phyloP scores from a whole-genome alignment of 2,888 invertebrate species.

The Helleia helle region DNA sequence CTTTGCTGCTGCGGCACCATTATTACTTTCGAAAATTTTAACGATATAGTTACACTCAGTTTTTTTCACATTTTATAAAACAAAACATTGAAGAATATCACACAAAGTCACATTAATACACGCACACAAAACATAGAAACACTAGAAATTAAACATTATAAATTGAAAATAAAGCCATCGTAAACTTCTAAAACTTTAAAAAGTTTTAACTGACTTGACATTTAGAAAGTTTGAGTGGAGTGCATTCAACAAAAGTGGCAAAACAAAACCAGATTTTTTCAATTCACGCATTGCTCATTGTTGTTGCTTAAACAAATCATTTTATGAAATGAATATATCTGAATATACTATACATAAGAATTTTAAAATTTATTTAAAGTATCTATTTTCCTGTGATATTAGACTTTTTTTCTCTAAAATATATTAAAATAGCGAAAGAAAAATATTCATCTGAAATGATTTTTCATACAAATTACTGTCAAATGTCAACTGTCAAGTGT shows the following conservation, averaged over 20 bases:
- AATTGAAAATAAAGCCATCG: slow-evolving; percentile 29
- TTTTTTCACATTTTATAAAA: background rate
- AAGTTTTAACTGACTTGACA: slow-evolving; percentile 52
- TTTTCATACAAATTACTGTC: too few species aligned
- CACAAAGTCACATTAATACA: slow-evolving; percentile 15
- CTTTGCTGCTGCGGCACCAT: slow-evolving; percentile 68
- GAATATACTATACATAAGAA: too few species aligned
- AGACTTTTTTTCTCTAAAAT: too few species aligned
- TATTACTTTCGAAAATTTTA: slow-evolving; percentile 22
- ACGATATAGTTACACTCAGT: background rate
- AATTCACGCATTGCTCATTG: slow-evolving; percentile 17
- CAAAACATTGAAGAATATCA: slow-evolving; percentile 7
- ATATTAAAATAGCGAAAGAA: too few species aligned
- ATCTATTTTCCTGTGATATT: too few species aligned
- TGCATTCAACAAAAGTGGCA: slow-evolving; percentile 33
- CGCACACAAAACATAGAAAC: slow-evolving; percentile 48
- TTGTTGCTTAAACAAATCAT: too few species aligned
- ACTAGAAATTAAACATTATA: slow-evolving; percentile 31
- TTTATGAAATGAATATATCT: too few species aligned
- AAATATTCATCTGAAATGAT: too few species aligned
- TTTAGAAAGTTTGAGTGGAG: slow-evolving; percentile 50
- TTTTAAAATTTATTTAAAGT: too few species aligned
- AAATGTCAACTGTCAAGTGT: too few species aligned
- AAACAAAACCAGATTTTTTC: slow-evolving; percentile 24
- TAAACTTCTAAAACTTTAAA: slow-evolving; percentile 58